These are phyloP conservation scores for Echeneis naucrates DNA, from an alignment of 2,797 vertebrate species.

Conservation along the genomic window DNA sequence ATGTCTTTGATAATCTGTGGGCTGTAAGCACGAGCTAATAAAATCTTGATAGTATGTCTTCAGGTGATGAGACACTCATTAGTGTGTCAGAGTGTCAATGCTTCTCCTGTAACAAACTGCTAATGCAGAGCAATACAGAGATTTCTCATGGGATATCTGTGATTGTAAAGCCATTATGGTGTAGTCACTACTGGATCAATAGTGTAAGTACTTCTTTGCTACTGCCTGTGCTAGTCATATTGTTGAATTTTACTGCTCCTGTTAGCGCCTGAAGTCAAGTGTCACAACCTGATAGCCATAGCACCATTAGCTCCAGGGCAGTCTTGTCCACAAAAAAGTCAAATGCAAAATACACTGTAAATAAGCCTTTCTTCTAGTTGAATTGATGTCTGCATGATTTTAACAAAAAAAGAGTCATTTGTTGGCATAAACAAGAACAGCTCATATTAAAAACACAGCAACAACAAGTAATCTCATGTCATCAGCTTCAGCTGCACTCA, in stretches of 20 bases:
- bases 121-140: slow-evolving; percentile 40
- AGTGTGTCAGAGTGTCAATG: slow-evolving; percentile 46
- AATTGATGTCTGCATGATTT: too few relatives aligned
- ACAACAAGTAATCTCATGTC: too few relatives aligned
- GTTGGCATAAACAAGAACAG: too few relatives aligned
- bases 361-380: too few relatives aligned
- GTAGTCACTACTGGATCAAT: slow-evolving; percentile 33
- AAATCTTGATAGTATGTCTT: slow-evolving; percentile 67
- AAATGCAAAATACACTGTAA: too few relatives aligned
- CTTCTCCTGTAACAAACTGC: slow-evolving; percentile 43
- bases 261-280: background rate
- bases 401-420: too few relatives aligned
- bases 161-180: slow-evolving; percentile 22
- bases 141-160: slow-evolving; percentile 45
- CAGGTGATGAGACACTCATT: slow-evolving; percentile 60
- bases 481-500: too few relatives aligned
- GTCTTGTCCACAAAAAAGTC: too few relatives aligned
- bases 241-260: background rate
- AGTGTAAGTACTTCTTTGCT: slow-evolving; percentile 12
- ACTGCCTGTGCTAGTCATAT: background rate
- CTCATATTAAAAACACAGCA: too few relatives aligned
- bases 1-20: slow-evolving; percentile 53
- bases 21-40: slow-evolving; percentile 57
- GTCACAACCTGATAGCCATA: background rate
- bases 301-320: background rate